phyloP scores from a whole-genome alignment of 2,797 vertebrate species.

The Chromobotia macracanthus region DNA sequence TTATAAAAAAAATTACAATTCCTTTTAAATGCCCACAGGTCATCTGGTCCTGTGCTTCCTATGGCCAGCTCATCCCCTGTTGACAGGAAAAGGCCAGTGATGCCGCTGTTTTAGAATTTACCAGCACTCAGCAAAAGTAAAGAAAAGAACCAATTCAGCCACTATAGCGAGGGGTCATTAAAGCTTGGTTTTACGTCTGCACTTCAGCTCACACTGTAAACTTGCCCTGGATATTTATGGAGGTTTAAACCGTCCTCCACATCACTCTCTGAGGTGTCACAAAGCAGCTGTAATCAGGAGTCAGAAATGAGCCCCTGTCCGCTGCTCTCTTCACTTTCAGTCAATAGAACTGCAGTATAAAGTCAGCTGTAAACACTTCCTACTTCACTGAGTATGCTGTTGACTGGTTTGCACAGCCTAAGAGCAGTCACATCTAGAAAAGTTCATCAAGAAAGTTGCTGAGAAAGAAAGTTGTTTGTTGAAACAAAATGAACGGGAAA shows the following conservation, averaged over 20 bases:
- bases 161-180: constrained; percentile 65
- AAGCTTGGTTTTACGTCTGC: constrained; percentile 70
- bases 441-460: background rate
- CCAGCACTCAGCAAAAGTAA: constrained; percentile 55
- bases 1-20: too few species aligned
- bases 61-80: background rate
- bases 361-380: constrained; percentile 71
- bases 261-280: constrained; percentile 77
- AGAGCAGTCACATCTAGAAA: background rate
- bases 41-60: background rate
- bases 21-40: background rate
- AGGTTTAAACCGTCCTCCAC: constrained; percentile 72
- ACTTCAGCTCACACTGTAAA: constrained; percentile 78
- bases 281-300: constrained; percentile 81
- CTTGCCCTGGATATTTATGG: constrained; percentile 82
- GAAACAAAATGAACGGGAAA: background rate
- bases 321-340: constrained; percentile 55
- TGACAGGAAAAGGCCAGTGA: background rate
- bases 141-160: constrained; percentile 66
- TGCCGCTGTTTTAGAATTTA: background rate
- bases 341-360: constrained; percentile 71
- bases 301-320: constrained; percentile 64
- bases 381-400: constrained; percentile 57
- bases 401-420: constrained; percentile 13
- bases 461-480: background rate